phyloP scores from a whole-genome alignment of 2,797 vertebrate genomes.

The Oophaga sylvatica region DNA sequence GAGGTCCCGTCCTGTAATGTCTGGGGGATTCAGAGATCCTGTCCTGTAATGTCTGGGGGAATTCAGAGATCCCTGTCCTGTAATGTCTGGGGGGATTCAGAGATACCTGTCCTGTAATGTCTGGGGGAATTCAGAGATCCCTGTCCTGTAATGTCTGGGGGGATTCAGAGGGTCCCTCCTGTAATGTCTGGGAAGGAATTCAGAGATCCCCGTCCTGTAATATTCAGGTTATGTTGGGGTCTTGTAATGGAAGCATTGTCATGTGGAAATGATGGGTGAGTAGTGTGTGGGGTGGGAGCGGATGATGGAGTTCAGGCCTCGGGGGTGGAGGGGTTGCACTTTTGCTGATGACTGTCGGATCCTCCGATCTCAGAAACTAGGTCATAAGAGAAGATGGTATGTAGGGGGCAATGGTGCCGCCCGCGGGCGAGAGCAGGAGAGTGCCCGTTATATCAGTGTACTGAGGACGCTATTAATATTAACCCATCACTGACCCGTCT shows the following conservation, averaged over 20 bases:
- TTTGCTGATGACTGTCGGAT: not conserved
- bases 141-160: too few species aligned
- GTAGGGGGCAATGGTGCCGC: not conserved
- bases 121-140: too few species aligned
- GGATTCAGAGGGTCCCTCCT: too few species aligned
- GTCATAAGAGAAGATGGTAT: not conserved
- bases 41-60: too few species aligned
- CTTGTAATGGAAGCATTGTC: conserved; percentile 75
- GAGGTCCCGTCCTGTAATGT: too few species aligned
- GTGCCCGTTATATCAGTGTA: not conserved
- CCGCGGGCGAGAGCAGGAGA: not conserved
- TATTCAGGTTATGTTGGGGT: too few species aligned
- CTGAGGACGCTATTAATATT: not conserved
- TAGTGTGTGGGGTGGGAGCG: not conserved
- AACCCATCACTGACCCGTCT: not conserved
- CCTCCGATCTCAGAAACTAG: not conserved
- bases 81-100: too few species aligned
- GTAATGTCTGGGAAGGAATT: too few species aligned
- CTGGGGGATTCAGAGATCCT: too few species aligned
- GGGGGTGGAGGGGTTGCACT: not conserved
- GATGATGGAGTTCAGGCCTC: not conserved
- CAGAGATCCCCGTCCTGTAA: too few species aligned
- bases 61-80: too few species aligned
- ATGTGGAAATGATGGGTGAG: not conserved
- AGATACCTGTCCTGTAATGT: too few species aligned